These are phyloP conservation scores for Hydropsyche betteni DNA, from an alignment of 2,888 invertebrate species.

Conservation along the genomic window DNA sequence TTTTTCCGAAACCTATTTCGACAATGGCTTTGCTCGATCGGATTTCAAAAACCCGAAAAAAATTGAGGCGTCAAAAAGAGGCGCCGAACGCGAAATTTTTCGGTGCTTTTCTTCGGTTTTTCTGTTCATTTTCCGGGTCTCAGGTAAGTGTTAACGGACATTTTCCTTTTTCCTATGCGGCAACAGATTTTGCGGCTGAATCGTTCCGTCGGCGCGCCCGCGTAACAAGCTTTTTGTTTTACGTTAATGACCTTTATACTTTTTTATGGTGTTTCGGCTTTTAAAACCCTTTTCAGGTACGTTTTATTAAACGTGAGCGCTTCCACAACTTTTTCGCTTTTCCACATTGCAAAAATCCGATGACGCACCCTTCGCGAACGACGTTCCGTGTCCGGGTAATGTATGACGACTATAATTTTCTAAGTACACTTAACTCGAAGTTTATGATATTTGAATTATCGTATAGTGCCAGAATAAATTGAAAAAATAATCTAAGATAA, in stretches of 20 bases:
- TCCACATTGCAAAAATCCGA: constrained; percentile 23
- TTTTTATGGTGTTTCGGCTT: constrained; percentile 50
- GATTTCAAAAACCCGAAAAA: too few relatives aligned
- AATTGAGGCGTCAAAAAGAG: background rate
- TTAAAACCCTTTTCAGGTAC: constrained; percentile 50
- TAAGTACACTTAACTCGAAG: background rate
- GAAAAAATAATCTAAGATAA: too few relatives aligned
- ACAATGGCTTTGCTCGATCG: too few relatives aligned
- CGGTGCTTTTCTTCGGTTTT: background rate
- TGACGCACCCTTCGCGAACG: constrained; percentile 33
- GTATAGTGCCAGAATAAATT: too few relatives aligned
- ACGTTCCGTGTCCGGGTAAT: constrained; percentile 8
- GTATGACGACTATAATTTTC: constrained; percentile 22
- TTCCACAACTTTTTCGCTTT: background rate
- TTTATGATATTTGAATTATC: too few relatives aligned
- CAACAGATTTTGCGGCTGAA: constrained; percentile 34
- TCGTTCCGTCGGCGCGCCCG: constrained; percentile 32
- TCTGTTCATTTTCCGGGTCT: background rate
- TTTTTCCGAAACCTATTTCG: too few relatives aligned
- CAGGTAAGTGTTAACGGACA: constrained; percentile 17
- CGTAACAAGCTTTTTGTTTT: constrained; percentile 51
- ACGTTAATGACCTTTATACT: constrained; percentile 50
- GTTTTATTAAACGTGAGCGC: constrained; percentile 43
- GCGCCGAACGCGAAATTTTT: background rate
- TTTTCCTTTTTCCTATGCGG: constrained; percentile 28